Evolutionary conservation across 1,140 invertebrate genomes (phyloP), one percentile per base, ranked within the genome.

Genomic region (Aporrectodea caliginosa): DNA sequence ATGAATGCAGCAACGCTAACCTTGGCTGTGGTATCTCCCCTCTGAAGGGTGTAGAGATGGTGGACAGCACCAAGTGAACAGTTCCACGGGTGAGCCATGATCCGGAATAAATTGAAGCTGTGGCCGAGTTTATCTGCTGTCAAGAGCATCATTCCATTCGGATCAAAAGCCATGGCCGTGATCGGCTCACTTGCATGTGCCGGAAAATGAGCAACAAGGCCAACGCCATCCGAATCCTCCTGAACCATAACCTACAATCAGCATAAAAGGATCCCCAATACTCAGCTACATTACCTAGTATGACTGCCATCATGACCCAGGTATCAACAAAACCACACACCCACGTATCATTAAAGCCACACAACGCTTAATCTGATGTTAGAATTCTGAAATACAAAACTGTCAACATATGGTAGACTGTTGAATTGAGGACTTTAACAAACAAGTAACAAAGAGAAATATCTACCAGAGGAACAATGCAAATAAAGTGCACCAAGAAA

Each of bases 121-220:
- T 98, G 95, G 0, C 97, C 97, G n/a, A 93, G 90, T 81, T 93
- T 92, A 88, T 98, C 97, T 0, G 95, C 94, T 0, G 96, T 98
- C 75, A 98, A 90, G 31, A 99, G 90, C 72, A 99, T 87, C 86
- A 94, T 92, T 14, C 97, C 97, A 78, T 94, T 96, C 2, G 93
- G 92, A 87, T 98, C 97, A 89, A 99, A 99, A 82, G 92, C 91
- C 89, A 99, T 90, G 34, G 93, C 93, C 16, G 96, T 93, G 76
- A 99, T 92, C 0, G 95, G 93, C 84, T 97, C 94, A 80, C 89
- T 89, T 31, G 92, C 93, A 87, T 98, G 97, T 12, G 96, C 97
- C 78, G 94, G 90, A 89, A 99, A 99, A 88, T 99, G 97, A 70
- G 95, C 95, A 32, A 98, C 91, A 70, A 97, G 78, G 30, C 85